Conservation (phyloP, 2,113 vertebrate genomes). For the Gymnarchus niloticus region DNA sequence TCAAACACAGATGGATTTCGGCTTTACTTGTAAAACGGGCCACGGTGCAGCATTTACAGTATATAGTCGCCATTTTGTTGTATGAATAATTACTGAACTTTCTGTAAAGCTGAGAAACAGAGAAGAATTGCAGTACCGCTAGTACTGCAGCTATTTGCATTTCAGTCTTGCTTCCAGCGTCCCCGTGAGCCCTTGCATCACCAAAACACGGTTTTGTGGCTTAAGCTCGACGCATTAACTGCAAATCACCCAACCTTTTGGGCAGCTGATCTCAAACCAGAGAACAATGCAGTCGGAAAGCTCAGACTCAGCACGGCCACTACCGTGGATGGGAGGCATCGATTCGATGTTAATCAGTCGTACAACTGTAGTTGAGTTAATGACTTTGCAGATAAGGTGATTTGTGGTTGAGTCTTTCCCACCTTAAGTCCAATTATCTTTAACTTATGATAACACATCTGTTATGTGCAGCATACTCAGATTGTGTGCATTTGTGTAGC, state of each 20-base stretch:
- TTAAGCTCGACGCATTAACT: background rate
- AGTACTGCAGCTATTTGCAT: background rate
- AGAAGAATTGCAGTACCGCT: background rate
- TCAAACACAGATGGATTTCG: conserved; percentile 10
- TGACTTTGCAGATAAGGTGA: conserved; percentile 4
- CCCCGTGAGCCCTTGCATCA: background rate
- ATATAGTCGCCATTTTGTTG: conserved; percentile 1
- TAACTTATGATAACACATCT: background rate
- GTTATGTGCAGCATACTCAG: background rate
- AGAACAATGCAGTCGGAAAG: conserved; percentile 9
- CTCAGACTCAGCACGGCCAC: conserved; percentile 19
- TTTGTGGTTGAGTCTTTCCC: no score
- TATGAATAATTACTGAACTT: conserved; percentile 3
- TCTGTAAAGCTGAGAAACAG: background rate
- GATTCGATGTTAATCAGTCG: conserved; percentile 9
- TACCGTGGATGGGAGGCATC: conserved; percentile 1
- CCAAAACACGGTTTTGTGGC: background rate
- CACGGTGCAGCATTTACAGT: background rate
- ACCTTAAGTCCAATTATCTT: conserved; percentile 5
- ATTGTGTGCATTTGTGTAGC: background rate
- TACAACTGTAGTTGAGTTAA: background rate
- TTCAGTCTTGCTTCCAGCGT: background rate
- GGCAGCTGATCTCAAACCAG: background rate
- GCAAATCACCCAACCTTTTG: background rate
- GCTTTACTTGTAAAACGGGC: background rate